Conservation (phyloP, 2,113 vertebrate species). For the Archilochus colubris region DNA sequence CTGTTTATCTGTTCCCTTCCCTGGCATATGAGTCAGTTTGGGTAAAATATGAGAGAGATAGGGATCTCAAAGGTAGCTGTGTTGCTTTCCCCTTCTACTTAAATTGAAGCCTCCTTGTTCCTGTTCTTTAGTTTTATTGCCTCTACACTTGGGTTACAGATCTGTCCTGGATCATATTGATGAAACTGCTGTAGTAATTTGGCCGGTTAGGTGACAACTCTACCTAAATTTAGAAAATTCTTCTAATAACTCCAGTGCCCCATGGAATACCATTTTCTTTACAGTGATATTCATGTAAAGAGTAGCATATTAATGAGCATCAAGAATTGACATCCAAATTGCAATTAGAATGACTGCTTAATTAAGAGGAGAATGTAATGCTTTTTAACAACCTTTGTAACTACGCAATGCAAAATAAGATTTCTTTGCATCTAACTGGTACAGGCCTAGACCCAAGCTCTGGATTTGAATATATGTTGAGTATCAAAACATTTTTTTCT, state of each 20-base stretch:
- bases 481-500: not conserved
- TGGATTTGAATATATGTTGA: not conserved
- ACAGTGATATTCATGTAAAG: not conserved
- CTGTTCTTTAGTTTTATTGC: not conserved
- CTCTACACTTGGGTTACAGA: not conserved
- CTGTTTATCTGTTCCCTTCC: not conserved
- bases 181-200: not conserved
- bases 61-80: not conserved
- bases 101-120: not conserved
- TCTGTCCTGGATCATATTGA: not conserved
- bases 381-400: not conserved
- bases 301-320: not conserved
- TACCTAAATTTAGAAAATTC: not conserved
- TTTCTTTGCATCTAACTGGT: not conserved
- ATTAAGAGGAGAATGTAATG: conserved; percentile 13
- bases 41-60: not conserved
- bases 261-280: not conserved
- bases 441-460: not conserved
- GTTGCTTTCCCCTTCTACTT: not conserved
- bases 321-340: not conserved
- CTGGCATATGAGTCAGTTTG: not conserved
- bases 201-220: not conserved
- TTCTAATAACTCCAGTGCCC: not conserved
- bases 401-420: not conserved
- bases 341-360: conserved; percentile 11